Evolutionary conservation across 2,888 invertebrate genomes (phyloP), one percentile per base, ranked within the genome.

Genomic region (Anoncus sp.): DNA sequence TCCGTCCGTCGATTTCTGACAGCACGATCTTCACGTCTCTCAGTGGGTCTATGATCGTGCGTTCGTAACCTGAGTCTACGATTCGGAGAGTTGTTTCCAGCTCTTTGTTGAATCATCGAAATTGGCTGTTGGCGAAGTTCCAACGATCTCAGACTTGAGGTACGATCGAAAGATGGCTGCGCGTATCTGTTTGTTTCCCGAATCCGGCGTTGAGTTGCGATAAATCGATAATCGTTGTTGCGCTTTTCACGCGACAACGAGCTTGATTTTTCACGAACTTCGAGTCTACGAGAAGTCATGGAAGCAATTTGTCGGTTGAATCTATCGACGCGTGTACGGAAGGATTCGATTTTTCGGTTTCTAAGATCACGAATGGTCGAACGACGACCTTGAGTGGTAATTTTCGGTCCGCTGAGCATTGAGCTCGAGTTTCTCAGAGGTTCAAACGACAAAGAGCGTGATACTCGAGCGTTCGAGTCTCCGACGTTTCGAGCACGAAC

Each of bases 21-120:
- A 63, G 16, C 63, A 55, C 38, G 75, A 69, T 57, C 62, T 45
- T 31, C 72, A 59, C 47, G 53, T 59, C 67, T 22, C 38, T 79
- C 81, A 7, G 7, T 65, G 9, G 59, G 69, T 66, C 81, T 43
- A 9, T 73, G 77, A 43, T 59, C 63, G 22, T 12, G 22, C 40
- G 69, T 70, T 71, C 63, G 69, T 16, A 63, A 43, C n/a, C 53
- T 57, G 12, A 57, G 55, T 22, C 43, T 62, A 22, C 45, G 69
- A 20, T 47, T 69, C 59, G 65, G 70, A n/a, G n/a, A n/a, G 40
- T 31, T 40, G 60, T 14, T 45, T n/a, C 14, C 12, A 47, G 7
- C 53, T 55, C 12, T 63, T 10, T 49, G 35, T 24, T 47, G 63
- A 45, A 35, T 16, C 18, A 14, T 49, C 35, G 22, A 38, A 5